Base-by-base conservation (phyloP, 2,888 invertebrate genomes). In the Watsonalla binaria region DNA sequence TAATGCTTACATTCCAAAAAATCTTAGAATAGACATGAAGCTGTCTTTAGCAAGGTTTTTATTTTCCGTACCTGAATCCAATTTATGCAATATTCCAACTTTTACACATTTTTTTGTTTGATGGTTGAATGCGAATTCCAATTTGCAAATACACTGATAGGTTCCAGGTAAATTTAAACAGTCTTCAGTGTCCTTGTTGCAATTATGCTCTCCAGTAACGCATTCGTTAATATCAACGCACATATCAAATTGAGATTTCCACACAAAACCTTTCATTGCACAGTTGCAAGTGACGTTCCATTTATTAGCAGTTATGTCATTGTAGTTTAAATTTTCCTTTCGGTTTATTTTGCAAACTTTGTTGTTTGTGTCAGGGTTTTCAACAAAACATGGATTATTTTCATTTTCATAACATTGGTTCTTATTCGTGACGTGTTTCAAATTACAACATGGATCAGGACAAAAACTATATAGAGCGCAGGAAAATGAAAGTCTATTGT, bases 381-480 rank as follows among this genome's bases (percentile, higher is more conserved):
- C 83, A 33, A 65, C 65, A 66, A 80, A 88, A 70, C 93, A 93
- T 11, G 93, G 93, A 79, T 93, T 93, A 14, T 65, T 66, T 46
- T 63, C 61, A 52, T 73, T 76, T 42, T 85, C 70, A 68, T 80
- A 76, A 69, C 93, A 94, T 50, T 88, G 76, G 8, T 74, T 74
- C 54, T 74, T 61, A 15, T 76, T 66, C 15, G 73, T 64, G 9
- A 92, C 70, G 65, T 91, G 88, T 64, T 86, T 92, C 54, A 84
- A 66, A 14, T 92, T 89, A 67, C 94, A 94, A 66, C 94, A 94
- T 6, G 92, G 92, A 73, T 94, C 93, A 6, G 94, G 94, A 74
- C 94, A 94, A 78, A 94, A 94, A 69, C 94, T 93, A 66, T 93
- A 93, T 58, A 85, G 68, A 8, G 94, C 93, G 73, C 94, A 94